Conservation (phyloP, 1,140 invertebrate genomes). For the Ptiloglossa arizonensis region DNA sequence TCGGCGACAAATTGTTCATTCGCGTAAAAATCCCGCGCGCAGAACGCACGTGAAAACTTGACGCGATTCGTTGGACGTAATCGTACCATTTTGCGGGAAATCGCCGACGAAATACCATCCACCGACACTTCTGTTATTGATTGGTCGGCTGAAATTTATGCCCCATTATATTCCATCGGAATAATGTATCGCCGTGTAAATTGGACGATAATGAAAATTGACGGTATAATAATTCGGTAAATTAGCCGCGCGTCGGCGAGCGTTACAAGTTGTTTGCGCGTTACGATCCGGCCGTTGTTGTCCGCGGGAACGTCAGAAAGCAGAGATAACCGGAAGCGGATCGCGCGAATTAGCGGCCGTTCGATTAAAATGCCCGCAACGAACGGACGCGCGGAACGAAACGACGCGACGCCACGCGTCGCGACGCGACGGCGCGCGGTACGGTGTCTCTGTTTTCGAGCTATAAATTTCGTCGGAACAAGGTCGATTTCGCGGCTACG, state of each 20-base stretch:
- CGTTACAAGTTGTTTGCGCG: slow-evolving; percentile 20
- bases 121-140: slow-evolving; percentile 23
- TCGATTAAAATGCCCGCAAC: slow-evolving; percentile 40
- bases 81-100: too few relatives aligned
- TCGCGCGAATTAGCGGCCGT: neutral
- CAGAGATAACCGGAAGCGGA: neutral
- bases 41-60: too few relatives aligned
- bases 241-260: neutral
- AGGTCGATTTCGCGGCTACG: neutral
- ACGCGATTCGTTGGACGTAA: too few relatives aligned
- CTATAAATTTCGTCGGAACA: slow-evolving; percentile 19
- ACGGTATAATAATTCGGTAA: slow-evolving; percentile 51
- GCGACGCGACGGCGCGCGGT: neutral
- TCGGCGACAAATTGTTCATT: too few relatives aligned
- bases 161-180: slow-evolving; percentile 34
- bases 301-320: neutral
- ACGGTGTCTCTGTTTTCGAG: neutral
- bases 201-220: slow-evolving; percentile 50
- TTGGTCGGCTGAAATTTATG: slow-evolving; percentile 35
- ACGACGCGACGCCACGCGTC: neutral
- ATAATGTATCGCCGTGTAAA: slow-evolving; percentile 41
- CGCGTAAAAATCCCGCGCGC: too few relatives aligned
- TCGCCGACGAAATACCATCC: neutral
- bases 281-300: neutral
- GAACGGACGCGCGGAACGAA: too few relatives aligned